phyloP scores from a whole-genome alignment of 2,797 vertebrate species.

The Babyrousa celebensis region DNA sequence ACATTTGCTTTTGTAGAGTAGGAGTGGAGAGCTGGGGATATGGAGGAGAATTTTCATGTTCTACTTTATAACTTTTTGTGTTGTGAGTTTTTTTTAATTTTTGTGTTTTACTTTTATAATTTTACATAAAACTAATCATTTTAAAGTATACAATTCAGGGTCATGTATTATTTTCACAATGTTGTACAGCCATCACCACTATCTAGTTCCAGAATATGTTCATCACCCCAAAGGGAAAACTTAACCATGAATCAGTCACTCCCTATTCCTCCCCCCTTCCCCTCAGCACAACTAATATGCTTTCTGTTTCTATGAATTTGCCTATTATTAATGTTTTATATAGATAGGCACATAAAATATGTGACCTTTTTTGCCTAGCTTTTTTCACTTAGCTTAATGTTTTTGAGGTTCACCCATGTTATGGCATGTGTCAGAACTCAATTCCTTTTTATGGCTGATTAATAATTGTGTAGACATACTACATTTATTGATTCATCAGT shows the following conservation, averaged over 20 bases:
- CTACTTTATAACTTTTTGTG: background rate
- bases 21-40: background rate
- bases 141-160: background rate
- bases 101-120: constrained; percentile 15
- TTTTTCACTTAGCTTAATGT: constrained; percentile 11
- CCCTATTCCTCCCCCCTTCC: fast-evolving
- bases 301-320: background rate
- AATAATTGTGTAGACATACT: background rate
- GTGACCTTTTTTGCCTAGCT: background rate
- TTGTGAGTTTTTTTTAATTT: background rate
- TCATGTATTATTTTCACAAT: background rate
- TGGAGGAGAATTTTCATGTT: constrained; percentile 18
- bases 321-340: background rate
- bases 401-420: background rate
- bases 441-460: background rate
- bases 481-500: background rate
- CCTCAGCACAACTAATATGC: background rate
- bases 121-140: background rate
- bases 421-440: background rate
- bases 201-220: background rate
- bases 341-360: background rate
- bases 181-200: background rate
- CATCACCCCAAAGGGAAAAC: background rate
- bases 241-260: background rate
- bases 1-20: constrained; percentile 23